These are phyloP conservation scores for Aselliscus stoliczkanus DNA, from an alignment of 2,797 vertebrate species.

Conservation along the genomic window DNA sequence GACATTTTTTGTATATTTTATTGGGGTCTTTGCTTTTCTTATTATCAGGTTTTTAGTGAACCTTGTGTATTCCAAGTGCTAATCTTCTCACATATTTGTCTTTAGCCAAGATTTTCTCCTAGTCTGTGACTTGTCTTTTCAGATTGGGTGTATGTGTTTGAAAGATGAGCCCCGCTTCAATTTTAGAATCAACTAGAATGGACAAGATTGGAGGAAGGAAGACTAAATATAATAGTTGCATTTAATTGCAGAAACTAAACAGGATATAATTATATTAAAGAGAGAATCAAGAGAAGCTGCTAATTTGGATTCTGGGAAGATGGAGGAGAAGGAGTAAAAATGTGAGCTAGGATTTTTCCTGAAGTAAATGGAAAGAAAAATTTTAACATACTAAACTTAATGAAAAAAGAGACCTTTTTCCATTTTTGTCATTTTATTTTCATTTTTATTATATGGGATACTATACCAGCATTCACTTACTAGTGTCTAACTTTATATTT, in stretches of 20 bases:
- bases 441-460: neutral
- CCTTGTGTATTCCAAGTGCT: neutral
- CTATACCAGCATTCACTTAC: neutral
- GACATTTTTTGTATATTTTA: neutral
- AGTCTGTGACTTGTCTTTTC: neutral
- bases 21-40: neutral
- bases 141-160: neutral
- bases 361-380: neutral
- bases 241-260: neutral
- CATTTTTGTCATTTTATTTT: neutral
- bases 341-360: neutral
- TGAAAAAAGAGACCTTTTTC: fast-evolving
- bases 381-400: neutral
- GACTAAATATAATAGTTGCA: neutral
- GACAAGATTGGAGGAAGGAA: neutral
- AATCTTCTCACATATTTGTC: neutral
- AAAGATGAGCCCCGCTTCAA: neutral
- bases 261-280: neutral
- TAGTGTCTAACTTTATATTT: neutral
- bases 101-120: neutral
- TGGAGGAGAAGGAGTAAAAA: neutral
- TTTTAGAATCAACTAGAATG: neutral
- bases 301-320: neutral
- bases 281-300: neutral
- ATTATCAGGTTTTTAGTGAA: neutral